Evolutionary conservation across 2,888 invertebrate genomes (phyloP).

Genomic region (Polia nebulosa): DNA sequence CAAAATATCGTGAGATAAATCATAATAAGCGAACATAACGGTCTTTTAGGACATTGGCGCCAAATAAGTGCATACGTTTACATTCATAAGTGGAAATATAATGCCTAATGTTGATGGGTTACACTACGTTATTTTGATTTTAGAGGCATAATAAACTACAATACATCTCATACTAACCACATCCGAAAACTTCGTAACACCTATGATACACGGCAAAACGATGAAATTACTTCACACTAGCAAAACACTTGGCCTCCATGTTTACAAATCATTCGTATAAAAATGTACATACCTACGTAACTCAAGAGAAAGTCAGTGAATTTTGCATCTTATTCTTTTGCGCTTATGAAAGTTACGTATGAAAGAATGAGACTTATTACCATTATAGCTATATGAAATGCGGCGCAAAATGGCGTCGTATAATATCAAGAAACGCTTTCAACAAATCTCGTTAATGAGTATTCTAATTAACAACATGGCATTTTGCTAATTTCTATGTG

Average conservation of each 20-base stretch:
- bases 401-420: conserved; percentile 87
- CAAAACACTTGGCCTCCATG: conserved; percentile 88
- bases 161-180: conserved; percentile 76
- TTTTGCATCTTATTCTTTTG: conserved; percentile 79
- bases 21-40: conserved; percentile 79
- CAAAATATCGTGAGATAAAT: conserved; percentile 57
- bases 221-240: conserved; percentile 77
- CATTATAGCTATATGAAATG: conserved; percentile 76
- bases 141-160: conserved; percentile 45
- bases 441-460: conserved; percentile 17
- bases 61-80: conserved; percentile 90
- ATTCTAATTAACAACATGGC: neutral
- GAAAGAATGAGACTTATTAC: conserved; percentile 79
- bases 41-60: conserved; percentile 89
- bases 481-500: neutral
- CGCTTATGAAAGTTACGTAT: conserved; percentile 64
- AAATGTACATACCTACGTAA: conserved; percentile 77
- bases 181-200: conserved; percentile 67
- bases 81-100: conserved; percentile 69
- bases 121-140: conserved; percentile 40
- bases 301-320: conserved; percentile 85
- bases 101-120: conserved; percentile 54
- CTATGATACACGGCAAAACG: conserved; percentile 66
- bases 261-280: conserved; percentile 89
- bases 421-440: conserved; percentile 43